A percentile compares a stretch with the other conserved stretches of the same genome.
Conservation (phyloP, 2,888 invertebrate species). For the Polyommatus iphigenia region DNA sequence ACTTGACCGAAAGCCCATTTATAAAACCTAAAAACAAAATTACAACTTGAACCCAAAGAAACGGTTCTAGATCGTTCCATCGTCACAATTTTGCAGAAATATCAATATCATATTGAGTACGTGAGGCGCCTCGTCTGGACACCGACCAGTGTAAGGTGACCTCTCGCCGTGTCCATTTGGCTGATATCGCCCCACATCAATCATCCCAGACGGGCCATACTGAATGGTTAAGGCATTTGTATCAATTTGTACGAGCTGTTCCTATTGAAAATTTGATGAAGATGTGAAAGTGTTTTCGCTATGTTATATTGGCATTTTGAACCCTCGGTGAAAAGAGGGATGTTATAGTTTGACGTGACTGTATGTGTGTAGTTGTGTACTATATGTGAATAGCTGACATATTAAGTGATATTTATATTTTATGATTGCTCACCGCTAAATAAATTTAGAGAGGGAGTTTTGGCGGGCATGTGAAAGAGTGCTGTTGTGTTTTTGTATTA, state of each 20-base stretch:
- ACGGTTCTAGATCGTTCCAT: not conserved
- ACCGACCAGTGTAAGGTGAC: conserved; percentile 43
- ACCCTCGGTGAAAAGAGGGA: not conserved
- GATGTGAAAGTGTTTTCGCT: not conserved
- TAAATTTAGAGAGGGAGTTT: no score
- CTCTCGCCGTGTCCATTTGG: conserved; percentile 41
- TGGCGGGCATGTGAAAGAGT: no score
- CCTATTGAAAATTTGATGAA: conserved; percentile 16
- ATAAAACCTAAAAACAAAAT: not conserved
- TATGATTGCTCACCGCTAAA: no score
- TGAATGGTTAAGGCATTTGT: conserved; percentile 8
- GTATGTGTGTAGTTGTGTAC: no score
- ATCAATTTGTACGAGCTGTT: conserved; percentile 12
- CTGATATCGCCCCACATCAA: conserved; percentile 23
- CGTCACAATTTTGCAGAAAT: conserved; percentile 3
- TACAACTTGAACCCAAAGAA: not conserved
- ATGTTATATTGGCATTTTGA: not conserved
- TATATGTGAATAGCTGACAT: not conserved
- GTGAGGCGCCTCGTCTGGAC: conserved; percentile 44
- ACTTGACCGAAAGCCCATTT: not conserved
- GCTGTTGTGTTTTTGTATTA: no score
- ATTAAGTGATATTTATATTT: no score
- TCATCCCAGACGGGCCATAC: conserved; percentile 33
- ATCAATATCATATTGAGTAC: conserved; percentile 4
- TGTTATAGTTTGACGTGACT: no score